Evolutionary conservation across 2,113 vertebrate genomes (phyloP), one percentile per base, ranked within the genome.

Genomic region (Chloropsis hardwickii): DNA sequence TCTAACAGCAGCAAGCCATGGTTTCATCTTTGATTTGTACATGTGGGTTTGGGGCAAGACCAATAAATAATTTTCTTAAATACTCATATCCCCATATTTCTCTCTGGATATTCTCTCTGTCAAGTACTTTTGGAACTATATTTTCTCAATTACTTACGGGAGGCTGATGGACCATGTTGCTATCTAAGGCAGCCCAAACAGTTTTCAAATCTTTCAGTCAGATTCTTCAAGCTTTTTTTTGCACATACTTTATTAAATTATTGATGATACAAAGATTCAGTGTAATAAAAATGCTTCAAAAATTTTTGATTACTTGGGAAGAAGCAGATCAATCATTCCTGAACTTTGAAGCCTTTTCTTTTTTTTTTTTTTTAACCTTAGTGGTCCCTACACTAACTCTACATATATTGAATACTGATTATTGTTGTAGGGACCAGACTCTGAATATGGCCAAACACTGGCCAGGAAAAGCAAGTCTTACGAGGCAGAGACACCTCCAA

Each of bases 231-330:
- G 28, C 12, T 61, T 90, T 90, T 62, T 42, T 42, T 50, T 39
- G n/a, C 16, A 88, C 25, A 65, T 45, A 35, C 3, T 45, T 82
- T 57, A 90, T 80, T 80, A 91, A 90, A 93, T 90, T 80, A 86
- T 90, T 90, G 54, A 93, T 64, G n/a, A 90, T 80, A 83, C 21
- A 90, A 92, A 81, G 3, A 12, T 83, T 82, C 54, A 61, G 24
- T 70, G 50, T 73, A 86, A 92, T 62, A 95, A 93, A 94, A 97
- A 66, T 57, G 16, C 22, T 92, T 83, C 11, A 61, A 47, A 97
- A 93, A 39, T 54, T 2, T 85, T 90, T 86, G 69, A 82, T 86
- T 85, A 83, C 28, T 82, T 80, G 42, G 14, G 60, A 81, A 82
- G 40, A 76, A 84, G 45, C 17, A 86, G 37, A 94, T 85, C 44